phyloP scores from a whole-genome alignment of 2,113 vertebrate genomes.

The Xyrauchen texanus region DNA sequence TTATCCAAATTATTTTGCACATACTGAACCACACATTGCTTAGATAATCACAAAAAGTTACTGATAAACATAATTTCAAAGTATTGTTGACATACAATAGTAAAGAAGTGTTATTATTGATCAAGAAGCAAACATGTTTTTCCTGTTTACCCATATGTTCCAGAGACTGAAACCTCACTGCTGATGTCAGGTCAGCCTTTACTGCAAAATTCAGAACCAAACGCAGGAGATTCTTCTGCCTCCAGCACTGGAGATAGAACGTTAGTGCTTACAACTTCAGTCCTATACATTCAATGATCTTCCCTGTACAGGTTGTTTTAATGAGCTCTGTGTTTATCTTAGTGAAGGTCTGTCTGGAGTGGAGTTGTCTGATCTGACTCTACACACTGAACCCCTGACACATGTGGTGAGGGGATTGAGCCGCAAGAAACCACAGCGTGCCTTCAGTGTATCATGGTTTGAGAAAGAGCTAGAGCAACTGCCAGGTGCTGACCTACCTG shows the following conservation, averaged over 20 bases:
- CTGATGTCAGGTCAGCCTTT: slow-evolving; percentile 57
- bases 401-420: slow-evolving; percentile 43
- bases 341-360: slow-evolving; percentile 67
- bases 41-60: not conserved
- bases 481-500: slow-evolving; percentile 20
- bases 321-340: slow-evolving; percentile 42
- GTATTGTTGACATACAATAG: no score
- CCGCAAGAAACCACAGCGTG: slow-evolving; percentile 35
- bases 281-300: not conserved
- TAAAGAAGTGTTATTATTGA: no score
- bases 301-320: not conserved
- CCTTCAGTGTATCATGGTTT: slow-evolving; percentile 45
- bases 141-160: slow-evolving; percentile 11
- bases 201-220: slow-evolving; percentile 25
- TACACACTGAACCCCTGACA: slow-evolving; percentile 59
- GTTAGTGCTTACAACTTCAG: not conserved
- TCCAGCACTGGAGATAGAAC: slow-evolving; percentile 51
- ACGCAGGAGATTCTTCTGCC: slow-evolving; percentile 38
- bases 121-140: no score
- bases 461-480: slow-evolving; percentile 42
- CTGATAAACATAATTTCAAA: no score
- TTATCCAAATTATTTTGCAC: no score
- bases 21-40: no score
- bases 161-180: slow-evolving; percentile 68
- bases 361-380: slow-evolving; percentile 70